A percentile compares a stretch with the other conserved stretches of the same genome.
phyloP scores from a whole-genome alignment of 2,113 vertebrate species.

The Prietella phreatophila region DNA sequence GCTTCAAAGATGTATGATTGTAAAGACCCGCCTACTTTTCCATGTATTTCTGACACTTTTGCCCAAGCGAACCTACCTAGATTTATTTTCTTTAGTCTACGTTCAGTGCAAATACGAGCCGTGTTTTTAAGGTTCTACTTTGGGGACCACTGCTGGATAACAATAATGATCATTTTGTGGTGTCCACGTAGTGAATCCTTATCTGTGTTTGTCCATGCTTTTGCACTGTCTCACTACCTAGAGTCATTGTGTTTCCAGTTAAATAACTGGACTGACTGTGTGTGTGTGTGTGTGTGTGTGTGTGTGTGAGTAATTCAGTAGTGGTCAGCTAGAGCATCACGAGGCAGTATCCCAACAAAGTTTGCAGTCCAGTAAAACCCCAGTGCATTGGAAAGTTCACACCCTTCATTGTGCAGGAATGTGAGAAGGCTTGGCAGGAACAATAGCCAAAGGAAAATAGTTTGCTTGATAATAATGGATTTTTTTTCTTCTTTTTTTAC shows the following conservation, averaged over 20 bases:
- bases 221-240: slow-evolving; percentile 34
- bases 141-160: neutral
- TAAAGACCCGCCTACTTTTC: neutral
- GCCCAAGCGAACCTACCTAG: neutral
- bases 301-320: slow-evolving; percentile 36
- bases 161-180: neutral
- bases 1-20: neutral
- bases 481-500: neutral
- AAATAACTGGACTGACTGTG: slow-evolving; percentile 10
- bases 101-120: neutral
- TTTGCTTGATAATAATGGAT: slow-evolving; percentile 25
- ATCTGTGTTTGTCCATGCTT: neutral
- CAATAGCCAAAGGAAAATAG: slow-evolving; percentile 44
- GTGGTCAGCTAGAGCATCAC: neutral
- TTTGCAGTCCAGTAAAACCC: slow-evolving; percentile 55
- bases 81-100: neutral
- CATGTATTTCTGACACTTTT: neutral
- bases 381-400: slow-evolving; percentile 41
- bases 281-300: slow-evolving; percentile 40
- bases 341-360: slow-evolving; percentile 17
- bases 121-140: neutral
- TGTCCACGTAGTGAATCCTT: neutral
- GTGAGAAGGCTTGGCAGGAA: slow-evolving; percentile 58
- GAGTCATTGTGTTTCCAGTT: neutral
- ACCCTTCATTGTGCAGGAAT: slow-evolving; percentile 41